Base-by-base conservation (phyloP, 2,113 vertebrate species). In the Malaclemys terrapin region DNA sequence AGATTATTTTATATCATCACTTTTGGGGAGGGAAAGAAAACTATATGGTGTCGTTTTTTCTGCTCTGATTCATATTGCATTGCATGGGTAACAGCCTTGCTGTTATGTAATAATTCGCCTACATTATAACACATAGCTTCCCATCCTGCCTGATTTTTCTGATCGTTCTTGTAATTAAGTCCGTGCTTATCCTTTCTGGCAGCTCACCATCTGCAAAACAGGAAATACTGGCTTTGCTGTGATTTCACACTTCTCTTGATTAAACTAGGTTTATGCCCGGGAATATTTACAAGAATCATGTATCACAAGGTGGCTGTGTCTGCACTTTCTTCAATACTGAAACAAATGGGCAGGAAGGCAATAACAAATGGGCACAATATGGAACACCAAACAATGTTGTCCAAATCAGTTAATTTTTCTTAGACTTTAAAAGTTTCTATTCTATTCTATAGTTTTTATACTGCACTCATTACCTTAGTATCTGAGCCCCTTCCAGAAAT, bases 151-250 rank as follows among this genome's bases (percentile, higher is more conserved):
- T 91, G 94, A 89, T 91, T 59, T 97, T 94, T 88, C 89, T 93
- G 89, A 93, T 94, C 93, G 84, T 92, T 93, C 95, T 91, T 17
- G 95, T 93, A 97, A 97, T 97, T 97, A 97, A 97, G 84, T 31
- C 93, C 94, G 87, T 93, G 90, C 89, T 97, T 96, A 97, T 98
- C 90, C 89, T 94, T 97, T 89, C 96, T 97, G 97, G 96, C 96
- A 97, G 95, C 96, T 97, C 91, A 97, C 97, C 97, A 98, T 97
- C 97, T 97, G 97, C 85, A 96, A 56, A 96, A 89, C 3, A 72
- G 94, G 95, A 91, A 97, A 93, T 92, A 76, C 80, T 94, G 96
- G 93, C 96, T 97, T 95, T 93, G 87, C 94, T 97, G 95, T 80
- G 95, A 96, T 97, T 97, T 96, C 95, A 96, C 97, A 97, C 97